Conservation (phyloP, 2,797 vertebrate genomes). For the Todus mexicanus region DNA sequence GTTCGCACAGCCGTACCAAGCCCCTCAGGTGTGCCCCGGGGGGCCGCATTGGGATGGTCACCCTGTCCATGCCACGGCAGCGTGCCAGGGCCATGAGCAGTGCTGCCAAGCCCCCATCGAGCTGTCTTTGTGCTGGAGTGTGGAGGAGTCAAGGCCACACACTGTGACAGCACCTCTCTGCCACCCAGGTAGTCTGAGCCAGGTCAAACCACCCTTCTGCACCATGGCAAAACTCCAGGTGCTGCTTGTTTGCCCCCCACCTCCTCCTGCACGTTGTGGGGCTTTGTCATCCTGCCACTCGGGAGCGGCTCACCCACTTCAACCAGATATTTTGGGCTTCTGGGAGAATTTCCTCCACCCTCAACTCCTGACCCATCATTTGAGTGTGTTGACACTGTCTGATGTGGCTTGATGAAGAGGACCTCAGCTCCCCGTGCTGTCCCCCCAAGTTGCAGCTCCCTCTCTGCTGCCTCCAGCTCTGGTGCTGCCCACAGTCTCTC, state of each 20-base stretch:
- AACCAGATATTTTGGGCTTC: neutral
- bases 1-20: neutral
- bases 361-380: neutral
- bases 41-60: fast-evolving
- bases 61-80: fast-evolving
- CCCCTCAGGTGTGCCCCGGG: no score
- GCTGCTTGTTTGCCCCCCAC: neutral
- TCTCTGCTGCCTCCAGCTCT: neutral
- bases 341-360: neutral
- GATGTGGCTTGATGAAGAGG: neutral
- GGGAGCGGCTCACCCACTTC: neutral
- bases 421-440: neutral
- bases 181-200: neutral
- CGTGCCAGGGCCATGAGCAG: neutral
- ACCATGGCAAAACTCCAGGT: neutral
- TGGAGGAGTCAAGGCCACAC: neutral
- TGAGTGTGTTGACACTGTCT: neutral
- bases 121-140: neutral
- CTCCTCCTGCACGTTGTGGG: neutral
- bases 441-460: fast-evolving
- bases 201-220: neutral
- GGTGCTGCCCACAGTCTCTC: neutral
- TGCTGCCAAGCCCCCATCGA: neutral
- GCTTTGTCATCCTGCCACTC: neutral
- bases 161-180: neutral